Evolutionary conservation across 2,888 invertebrate species (phyloP).

Genomic region (Stenchaetothrips biformis): DNA sequence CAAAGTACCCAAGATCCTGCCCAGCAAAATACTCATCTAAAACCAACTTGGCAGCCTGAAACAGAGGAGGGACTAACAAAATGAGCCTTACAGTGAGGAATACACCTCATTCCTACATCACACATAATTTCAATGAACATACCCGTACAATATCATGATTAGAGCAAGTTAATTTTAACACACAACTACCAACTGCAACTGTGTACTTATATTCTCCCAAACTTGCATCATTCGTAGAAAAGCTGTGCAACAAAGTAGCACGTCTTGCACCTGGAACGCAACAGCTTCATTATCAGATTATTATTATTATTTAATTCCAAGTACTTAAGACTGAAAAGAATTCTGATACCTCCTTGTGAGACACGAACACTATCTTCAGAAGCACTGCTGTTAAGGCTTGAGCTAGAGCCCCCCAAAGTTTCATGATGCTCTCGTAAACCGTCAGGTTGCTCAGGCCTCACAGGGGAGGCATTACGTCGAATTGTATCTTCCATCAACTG

Average conservation of each 20-base stretch:
- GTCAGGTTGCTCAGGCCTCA: slow-evolving; percentile 58
- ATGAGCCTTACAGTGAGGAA: slow-evolving; percentile 26
- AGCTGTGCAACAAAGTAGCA: slow-evolving; percentile 66
- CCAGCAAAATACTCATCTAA: slow-evolving; percentile 76
- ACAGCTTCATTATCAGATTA: slow-evolving; percentile 7
- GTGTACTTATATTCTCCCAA: slow-evolving; percentile 86
- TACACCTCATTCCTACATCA: slow-evolving; percentile 24
- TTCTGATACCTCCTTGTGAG: slow-evolving; percentile 32
- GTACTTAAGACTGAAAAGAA: slow-evolving; percentile 18
- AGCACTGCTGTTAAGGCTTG: slow-evolving; percentile 72
- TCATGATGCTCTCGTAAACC: slow-evolving; percentile 48
- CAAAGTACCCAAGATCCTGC: slow-evolving; percentile 38
- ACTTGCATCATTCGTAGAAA: slow-evolving; percentile 77
- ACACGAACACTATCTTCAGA: slow-evolving; percentile 52
- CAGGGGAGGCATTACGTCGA: slow-evolving; percentile 88
- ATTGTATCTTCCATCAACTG: slow-evolving; percentile 93
- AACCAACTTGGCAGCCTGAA: slow-evolving; percentile 77
- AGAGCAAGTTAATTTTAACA: slow-evolving; percentile 78
- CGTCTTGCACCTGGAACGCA: slow-evolving; percentile 40
- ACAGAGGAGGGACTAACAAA: background rate
- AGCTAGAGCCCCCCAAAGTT: slow-evolving; percentile 64
- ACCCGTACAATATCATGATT: slow-evolving; percentile 82
- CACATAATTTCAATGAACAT: slow-evolving; percentile 40
- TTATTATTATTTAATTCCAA: no score
- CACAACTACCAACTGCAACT: slow-evolving; percentile 75